phyloP scores from a whole-genome alignment of 1,140 invertebrate genomes.

The Holcopasites calliopsidis region DNA sequence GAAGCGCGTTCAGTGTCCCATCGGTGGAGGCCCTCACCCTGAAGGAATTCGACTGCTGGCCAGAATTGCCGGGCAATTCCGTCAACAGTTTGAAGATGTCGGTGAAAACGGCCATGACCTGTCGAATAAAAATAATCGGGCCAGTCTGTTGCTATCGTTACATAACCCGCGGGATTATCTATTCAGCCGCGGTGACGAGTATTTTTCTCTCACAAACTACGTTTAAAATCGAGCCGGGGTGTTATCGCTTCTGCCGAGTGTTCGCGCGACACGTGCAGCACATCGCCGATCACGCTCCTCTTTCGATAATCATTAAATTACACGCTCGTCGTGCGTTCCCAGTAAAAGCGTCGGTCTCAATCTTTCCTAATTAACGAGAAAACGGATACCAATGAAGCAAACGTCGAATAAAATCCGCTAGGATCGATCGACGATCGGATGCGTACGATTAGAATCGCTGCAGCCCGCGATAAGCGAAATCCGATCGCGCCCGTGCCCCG shows the following conservation, averaged over 20 bases:
- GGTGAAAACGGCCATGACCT: slow-evolving; percentile 66
- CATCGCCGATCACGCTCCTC: no score
- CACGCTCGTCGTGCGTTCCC: no score
- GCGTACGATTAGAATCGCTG: background rate
- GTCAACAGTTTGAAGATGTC: slow-evolving; percentile 51
- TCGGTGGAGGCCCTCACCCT: slow-evolving; percentile 83
- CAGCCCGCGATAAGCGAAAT: background rate
- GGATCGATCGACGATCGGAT: no score
- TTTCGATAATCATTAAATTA: no score
- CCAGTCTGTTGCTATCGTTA: slow-evolving; percentile 26
- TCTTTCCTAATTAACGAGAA: no score
- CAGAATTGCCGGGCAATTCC: slow-evolving; percentile 46
- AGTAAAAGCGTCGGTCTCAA: no score
- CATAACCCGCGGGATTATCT: slow-evolving; percentile 48
- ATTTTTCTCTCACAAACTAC: slow-evolving; percentile 26
- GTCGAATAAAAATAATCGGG: slow-evolving; percentile 52
- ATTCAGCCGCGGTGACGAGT: slow-evolving; percentile 1
- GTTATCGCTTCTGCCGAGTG: slow-evolving; percentile 34
- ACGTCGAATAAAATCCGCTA: no score
- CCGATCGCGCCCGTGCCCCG: background rate
- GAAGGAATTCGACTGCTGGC: slow-evolving; percentile 75
- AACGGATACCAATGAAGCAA: no score
- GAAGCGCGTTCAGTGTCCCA: slow-evolving; percentile 67
- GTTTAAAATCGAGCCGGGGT: background rate
- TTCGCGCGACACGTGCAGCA: slow-evolving; percentile 13